Percentiles rank a stretch among this genome's conserved stretches.
Evolutionary conservation across 2,113 vertebrate species (phyloP).

Genomic region (Mirounga angustirostris): DNA sequence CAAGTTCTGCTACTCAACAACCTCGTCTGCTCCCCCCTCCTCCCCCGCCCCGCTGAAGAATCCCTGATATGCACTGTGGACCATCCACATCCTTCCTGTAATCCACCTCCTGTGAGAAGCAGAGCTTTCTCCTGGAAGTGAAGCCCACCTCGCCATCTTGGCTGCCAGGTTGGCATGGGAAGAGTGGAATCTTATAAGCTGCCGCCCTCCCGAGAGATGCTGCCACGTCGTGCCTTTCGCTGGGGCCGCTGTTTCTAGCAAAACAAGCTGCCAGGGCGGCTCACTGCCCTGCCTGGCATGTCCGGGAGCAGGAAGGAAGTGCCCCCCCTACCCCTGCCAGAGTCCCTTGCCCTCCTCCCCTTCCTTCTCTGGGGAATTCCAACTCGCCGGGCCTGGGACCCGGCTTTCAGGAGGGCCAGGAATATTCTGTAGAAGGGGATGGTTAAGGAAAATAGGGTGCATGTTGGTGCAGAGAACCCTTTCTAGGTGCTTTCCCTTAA

Average conservation of each 20-base stretch:
- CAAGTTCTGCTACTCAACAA: slow-evolving; percentile 29
- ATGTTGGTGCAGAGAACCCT: background rate
- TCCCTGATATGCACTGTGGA: slow-evolving; percentile 80
- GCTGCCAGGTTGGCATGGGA: slow-evolving; percentile 76
- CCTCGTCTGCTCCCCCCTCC: slow-evolving; percentile 79
- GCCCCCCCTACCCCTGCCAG: background rate
- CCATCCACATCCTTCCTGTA: slow-evolving; percentile 87
- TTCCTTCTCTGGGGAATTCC: slow-evolving; percentile 8
- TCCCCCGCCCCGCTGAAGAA: slow-evolving; percentile 80
- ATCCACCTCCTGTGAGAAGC: slow-evolving; percentile 81
- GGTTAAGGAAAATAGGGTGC: background rate
- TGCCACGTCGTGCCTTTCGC: background rate
- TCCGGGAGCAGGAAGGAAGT: slow-evolving; percentile 62
- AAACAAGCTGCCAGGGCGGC: slow-evolving; percentile 20
- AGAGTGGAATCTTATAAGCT: slow-evolving; percentile 62
- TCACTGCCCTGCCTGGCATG: slow-evolving; percentile 32
- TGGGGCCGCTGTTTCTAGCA: slow-evolving; percentile 54
- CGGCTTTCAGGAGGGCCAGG: background rate
- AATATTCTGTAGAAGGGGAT: background rate
- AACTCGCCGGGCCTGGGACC: background rate
- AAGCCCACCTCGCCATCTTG: background rate
- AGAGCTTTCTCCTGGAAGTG: slow-evolving; percentile 74
- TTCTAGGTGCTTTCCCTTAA: background rate
- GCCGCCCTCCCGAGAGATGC: slow-evolving; percentile 8
- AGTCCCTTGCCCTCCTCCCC: background rate